Evolutionary conservation across 1,140 invertebrate species (phyloP), one percentile per base, ranked within the genome.

Genomic region (Dreissena rostriformis): DNA sequence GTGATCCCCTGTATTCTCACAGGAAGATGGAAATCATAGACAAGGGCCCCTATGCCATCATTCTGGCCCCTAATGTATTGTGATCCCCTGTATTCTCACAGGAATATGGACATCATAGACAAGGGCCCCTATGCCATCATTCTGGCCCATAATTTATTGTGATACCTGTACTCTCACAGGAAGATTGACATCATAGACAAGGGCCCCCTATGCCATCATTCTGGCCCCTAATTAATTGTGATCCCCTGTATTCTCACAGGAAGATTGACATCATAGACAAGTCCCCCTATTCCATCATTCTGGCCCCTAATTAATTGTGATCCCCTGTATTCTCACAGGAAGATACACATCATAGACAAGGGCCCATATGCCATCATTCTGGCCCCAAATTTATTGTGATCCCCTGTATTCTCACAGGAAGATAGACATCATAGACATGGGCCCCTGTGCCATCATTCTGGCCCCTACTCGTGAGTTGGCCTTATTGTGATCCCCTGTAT

Each of bases 341-440:
- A 72, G 66, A 71, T 78, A 24, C 71, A 82, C 24, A 76, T 82
- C 22, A 81, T 82, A 39, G 96, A 95, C 84, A 94, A 96, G 94
- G 99, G 99, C n/a, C 99, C 99, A 0, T 99, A 99, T 94, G 98
- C 99, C 55, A 98, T 99, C 49, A 99, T 99, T 91, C 95, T 99
- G 91, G 98, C 99, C 0, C 99, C 99, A 0, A 99, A 99, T 67
- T 66, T 1, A 2, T 39, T 39, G 39, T 39, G 39, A 39, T 39
- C 39, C 39, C 39, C 39, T 39, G 2, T 71, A 51, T 22, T 19
- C 61, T 73, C 68, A 17, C 66, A 74, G 84, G 26, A 86, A 72
- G 66, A 71, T 78, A 24, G 77, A 82, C 24, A 76, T 82, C 22
- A 81, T 86, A 39, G 96, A 95, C 84, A 94, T 96, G 94, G 99